Conservation (phyloP, 1,140 invertebrate genomes). For the Leptinotarsa defecta region DNA sequence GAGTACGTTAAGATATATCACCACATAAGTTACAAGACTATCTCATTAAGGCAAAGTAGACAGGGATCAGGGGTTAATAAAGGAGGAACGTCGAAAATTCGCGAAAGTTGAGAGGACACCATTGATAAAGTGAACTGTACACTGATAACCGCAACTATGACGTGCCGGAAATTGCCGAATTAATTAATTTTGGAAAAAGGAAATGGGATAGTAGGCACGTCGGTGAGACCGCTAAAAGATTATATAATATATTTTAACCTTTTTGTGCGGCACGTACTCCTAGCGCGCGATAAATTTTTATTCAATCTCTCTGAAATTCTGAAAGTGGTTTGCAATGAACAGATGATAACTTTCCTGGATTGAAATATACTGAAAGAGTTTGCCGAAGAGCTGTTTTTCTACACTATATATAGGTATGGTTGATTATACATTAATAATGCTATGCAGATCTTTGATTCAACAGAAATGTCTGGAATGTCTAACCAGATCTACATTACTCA, state of each 20-base stretch:
- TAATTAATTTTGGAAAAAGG: neutral
- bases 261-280: neutral
- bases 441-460: too few species aligned
- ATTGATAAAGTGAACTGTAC: constrained; percentile 6
- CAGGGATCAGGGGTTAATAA: constrained; percentile 1
- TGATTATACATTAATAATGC: too few species aligned
- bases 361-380: too few species aligned
- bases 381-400: too few species aligned
- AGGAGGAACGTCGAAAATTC: constrained; percentile 5
- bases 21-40: constrained; percentile 8
- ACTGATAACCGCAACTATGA: constrained; percentile 7
- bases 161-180: constrained; percentile 1
- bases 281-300: neutral
- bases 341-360: neutral
- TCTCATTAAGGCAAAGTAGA: constrained; percentile 8
- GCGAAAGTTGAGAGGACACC: constrained; percentile 7
- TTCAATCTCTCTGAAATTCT: neutral
- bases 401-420: too few species aligned
- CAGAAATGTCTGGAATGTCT: too few species aligned
- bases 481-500: too few species aligned
- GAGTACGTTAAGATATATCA: constrained; percentile 6
- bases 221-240: neutral
- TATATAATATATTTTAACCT: constrained; percentile 1
- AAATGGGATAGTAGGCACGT: constrained; percentile 5
- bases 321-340: neutral